These are phyloP conservation scores for Spodoptera frugiperda DNA, from an alignment of 1,140 invertebrate species.

Conservation along the genomic window DNA sequence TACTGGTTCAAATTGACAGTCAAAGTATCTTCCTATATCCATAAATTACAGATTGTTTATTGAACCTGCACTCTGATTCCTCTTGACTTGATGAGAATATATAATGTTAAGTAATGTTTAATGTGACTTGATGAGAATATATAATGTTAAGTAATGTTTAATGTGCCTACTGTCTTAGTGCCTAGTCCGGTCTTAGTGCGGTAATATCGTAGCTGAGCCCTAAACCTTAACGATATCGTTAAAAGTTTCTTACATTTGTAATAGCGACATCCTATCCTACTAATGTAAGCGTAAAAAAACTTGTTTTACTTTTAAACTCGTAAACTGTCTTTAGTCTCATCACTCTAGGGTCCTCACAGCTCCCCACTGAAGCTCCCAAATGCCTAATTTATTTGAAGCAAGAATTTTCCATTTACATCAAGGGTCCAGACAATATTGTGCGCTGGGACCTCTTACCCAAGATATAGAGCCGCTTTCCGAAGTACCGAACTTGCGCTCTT, in stretches of 20 bases:
- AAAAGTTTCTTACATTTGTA: conserved; percentile 39
- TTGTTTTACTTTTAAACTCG: conserved; percentile 26
- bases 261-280: not conserved
- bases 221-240: conserved; percentile 40
- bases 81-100: not conserved
- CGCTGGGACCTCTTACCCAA: not conserved
- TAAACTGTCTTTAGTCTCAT: conserved; percentile 16
- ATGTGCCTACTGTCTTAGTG: not conserved
- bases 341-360: not conserved
- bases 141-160: conserved; percentile 18
- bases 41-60: conserved; percentile 14
- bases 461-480: not conserved
- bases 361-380: not conserved
- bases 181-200: conserved; percentile 13
- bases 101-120: conserved; percentile 17
- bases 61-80: not conserved
- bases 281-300: conserved; percentile 19
- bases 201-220: conserved; percentile 25
- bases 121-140: not conserved
- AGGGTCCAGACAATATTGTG: conserved; percentile 12
- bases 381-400: conserved; percentile 31
- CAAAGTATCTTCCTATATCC: not conserved
- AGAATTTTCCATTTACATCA: conserved; percentile 31
- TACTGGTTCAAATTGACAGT: too few species aligned
- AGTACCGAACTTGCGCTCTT: not conserved